Conservation (phyloP, 2,797 vertebrate species). For the Anguilla obscura region DNA sequence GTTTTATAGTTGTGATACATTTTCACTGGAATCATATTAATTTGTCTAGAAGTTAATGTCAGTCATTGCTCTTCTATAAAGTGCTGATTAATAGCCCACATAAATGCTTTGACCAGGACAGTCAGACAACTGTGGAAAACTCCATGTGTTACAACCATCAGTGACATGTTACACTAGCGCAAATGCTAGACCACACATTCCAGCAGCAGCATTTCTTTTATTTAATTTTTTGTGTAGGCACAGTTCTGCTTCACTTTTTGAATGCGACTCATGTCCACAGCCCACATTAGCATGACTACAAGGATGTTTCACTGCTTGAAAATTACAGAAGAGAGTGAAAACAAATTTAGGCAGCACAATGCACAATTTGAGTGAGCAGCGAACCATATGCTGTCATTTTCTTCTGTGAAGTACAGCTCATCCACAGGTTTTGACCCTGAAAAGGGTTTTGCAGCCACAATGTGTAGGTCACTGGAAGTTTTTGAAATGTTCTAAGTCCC, state of each 20-base stretch:
- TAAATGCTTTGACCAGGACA: not conserved
- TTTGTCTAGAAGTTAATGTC: not conserved
- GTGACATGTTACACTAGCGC: not conserved
- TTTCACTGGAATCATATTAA: not conserved
- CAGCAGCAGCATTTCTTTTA: not conserved
- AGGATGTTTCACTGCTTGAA: conserved; percentile 11
- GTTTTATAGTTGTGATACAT: not conserved
- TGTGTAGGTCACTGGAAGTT: not conserved
- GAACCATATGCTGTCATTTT: conserved; percentile 23
- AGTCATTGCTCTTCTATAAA: not conserved
- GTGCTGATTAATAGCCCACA: not conserved
- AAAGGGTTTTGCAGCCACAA: not conserved
- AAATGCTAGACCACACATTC: not conserved
- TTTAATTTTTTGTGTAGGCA: not conserved
- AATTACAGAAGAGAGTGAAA: conserved; percentile 6
- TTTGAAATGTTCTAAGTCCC: not conserved
- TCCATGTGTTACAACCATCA: not conserved
- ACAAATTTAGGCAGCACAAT: conserved; percentile 15
- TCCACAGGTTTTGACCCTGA: not conserved
- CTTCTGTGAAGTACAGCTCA: conserved; percentile 14
- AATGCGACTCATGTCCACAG: conserved; percentile 6
- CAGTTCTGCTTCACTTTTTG: not conserved
- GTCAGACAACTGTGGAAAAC: not conserved
- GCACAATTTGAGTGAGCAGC: conserved; percentile 23
- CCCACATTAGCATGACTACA: conserved; percentile 16